Evolutionary conservation across 2,888 invertebrate species (phyloP), one percentile per base, ranked within the genome.

Genomic region (Rotaria magnacalcarata): DNA sequence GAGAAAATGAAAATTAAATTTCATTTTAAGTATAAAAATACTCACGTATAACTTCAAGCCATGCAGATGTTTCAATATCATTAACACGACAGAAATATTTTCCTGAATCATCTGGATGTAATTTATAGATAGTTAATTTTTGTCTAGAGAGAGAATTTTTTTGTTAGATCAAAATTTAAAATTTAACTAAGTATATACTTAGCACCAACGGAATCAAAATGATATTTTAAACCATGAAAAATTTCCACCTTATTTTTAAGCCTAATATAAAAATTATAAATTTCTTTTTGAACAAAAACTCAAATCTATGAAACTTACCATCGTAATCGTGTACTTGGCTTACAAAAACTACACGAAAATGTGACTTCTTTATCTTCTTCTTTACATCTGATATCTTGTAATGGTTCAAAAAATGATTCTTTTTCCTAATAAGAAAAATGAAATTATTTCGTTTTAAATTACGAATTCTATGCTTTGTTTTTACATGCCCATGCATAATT

Each of bases 21-120:
- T 11, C 11, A 11, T 3, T 10, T 47, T 47, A 47, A 47, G 11
- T 47, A 47, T 10, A 21, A 8, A 19, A 34, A 41, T 41, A 84
- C 89, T 88, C 91, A 94, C 94, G 94, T 90, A 97, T 97, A 43
- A 99, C 97, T 92, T 95, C 96, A 86, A 99, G 93, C 92, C 96
- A 95, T 84, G 95, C 97, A 41, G 95, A 94, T 89, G 95, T 95
- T 86, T 94, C 94, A 85, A 95, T 93, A 86, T 96, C 96, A 89
- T 95, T 95, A 89, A 97, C 96, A 92, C 98, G 96, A 89, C 97
- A 94, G 0, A 95, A 95, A 90, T 97, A 97, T 92, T 96, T 96
- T 89, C 97, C 99, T 88, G 95, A 95, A 91, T 99, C 99, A 89
- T 99, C 98, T 60, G 95, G 95, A 92, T 95, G 96, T 0, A 99